Evolutionary conservation across 2,888 invertebrate species (phyloP).

Genomic region (Morinoia aosen): DNA sequence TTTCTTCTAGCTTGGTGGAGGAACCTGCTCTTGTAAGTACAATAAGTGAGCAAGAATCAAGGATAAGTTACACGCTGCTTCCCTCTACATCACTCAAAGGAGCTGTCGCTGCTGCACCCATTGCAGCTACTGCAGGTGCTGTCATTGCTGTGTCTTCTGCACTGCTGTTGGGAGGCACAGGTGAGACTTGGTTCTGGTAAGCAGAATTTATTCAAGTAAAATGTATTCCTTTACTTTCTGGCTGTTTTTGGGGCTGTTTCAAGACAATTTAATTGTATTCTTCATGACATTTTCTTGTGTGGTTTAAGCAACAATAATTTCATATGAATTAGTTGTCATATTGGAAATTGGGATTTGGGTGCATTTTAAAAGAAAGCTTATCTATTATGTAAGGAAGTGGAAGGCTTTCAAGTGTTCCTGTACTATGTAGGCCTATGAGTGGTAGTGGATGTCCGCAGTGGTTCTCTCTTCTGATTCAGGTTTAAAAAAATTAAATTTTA

Average conservation of each 20-base stretch:
- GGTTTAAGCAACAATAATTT: too few relatives aligned
- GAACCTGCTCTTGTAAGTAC: neutral
- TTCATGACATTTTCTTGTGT: neutral
- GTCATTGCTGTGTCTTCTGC: neutral
- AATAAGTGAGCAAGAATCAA: neutral
- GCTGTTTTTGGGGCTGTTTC: neutral
- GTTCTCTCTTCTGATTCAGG: neutral
- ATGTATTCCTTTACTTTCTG: too few relatives aligned
- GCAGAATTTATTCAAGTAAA: neutral
- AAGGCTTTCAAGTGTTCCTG: neutral
- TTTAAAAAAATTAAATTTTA: neutral
- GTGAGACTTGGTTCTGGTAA: neutral
- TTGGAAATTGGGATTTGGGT: neutral
- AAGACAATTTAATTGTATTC: neutral
- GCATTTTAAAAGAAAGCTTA: neutral
- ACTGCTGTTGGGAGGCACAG: neutral
- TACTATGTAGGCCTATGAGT: neutral
- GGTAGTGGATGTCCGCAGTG: neutral
- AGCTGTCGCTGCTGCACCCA: neutral
- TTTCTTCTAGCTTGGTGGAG: slow-evolving; percentile 19
- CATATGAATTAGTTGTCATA: neutral
- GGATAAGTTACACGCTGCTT: neutral
- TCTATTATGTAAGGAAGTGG: neutral
- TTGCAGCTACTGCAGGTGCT: neutral
- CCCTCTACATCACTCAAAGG: neutral